Conservation (phyloP, 2,888 invertebrate species). For the Phragmatobia fuliginosa region DNA sequence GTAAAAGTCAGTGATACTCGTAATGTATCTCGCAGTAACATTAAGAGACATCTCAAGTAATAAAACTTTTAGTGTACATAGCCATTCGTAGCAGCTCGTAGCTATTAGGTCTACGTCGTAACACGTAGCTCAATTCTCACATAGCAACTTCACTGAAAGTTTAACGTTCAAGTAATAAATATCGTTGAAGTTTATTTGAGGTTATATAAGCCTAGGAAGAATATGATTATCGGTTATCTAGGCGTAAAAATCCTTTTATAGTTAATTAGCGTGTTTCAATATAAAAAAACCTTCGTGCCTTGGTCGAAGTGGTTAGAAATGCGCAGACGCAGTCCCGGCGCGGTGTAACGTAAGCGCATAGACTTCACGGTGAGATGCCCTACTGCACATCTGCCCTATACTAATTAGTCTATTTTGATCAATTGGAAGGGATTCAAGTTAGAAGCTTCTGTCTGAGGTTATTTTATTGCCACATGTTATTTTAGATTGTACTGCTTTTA, state of each 20-base stretch:
- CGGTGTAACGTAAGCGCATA: conserved; percentile 33
- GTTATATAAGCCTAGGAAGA: not conserved
- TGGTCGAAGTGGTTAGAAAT: conserved; percentile 19
- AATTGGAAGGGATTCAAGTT: conserved; percentile 19
- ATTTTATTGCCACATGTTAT: not conserved
- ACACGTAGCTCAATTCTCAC: conserved; percentile 30
- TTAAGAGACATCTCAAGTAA: conserved; percentile 30
- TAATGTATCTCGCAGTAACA: conserved; percentile 27
- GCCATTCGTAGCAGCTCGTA: conserved; percentile 36
- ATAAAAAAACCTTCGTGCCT: not conserved
- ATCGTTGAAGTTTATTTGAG: not conserved
- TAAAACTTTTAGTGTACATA: conserved; percentile 46
- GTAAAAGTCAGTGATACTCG: conserved; percentile 13
- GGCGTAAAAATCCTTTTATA: not conserved
- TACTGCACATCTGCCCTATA: conserved; percentile 32
- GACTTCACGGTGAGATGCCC: conserved; percentile 18
- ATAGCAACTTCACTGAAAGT: not conserved
- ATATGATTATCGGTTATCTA: not conserved
- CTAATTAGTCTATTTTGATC: conserved; percentile 37
- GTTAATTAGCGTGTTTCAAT: not conserved
- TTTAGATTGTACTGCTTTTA: too few relatives aligned
- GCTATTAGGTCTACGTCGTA: conserved; percentile 51
- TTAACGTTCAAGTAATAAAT: not conserved
- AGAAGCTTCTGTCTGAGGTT: not conserved
- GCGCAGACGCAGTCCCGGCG: conserved; percentile 21